phyloP scores from a whole-genome alignment of 2,113 vertebrate species.

The Gadus chalcogrammus region DNA sequence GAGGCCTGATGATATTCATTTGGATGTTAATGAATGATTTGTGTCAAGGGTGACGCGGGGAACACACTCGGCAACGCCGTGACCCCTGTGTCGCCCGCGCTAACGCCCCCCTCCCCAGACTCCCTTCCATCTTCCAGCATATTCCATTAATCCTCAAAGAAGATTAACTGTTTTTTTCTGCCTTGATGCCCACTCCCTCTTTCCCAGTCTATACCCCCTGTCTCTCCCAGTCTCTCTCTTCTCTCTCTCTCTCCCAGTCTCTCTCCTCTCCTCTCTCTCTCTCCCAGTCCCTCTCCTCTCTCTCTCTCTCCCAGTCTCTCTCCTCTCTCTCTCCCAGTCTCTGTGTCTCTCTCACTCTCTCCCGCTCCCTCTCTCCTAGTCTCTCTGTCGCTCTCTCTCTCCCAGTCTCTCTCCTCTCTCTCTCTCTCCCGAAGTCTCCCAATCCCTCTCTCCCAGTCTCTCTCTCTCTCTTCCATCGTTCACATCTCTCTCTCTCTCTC shows the following conservation, averaged over 20 bases:
- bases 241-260: too few species aligned
- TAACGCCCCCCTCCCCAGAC: constrained; percentile 26
- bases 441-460: too few species aligned
- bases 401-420: too few species aligned
- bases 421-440: too few species aligned
- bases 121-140: constrained; percentile 62
- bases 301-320: too few species aligned
- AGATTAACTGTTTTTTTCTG: constrained; percentile 60
- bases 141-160: constrained; percentile 74
- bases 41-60: constrained; percentile 57
- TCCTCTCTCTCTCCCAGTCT: too few species aligned
- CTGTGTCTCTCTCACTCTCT: too few species aligned
- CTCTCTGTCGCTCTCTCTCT: too few species aligned
- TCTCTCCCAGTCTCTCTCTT: too few species aligned
- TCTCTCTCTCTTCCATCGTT: too few species aligned
- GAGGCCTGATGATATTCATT: constrained; percentile 59
- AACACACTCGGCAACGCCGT: constrained; percentile 50
- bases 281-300: constrained; percentile 18
- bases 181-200: constrained; percentile 63
- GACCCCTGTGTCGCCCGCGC: constrained; percentile 56
- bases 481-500: too few species aligned
- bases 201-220: constrained; percentile 54
- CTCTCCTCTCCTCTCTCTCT: constrained; percentile 21
- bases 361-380: too few species aligned
- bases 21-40: constrained; percentile 67